Evolutionary conservation across 2,888 invertebrate species (phyloP), one percentile per base, ranked within the genome.

Genomic region (Pachymerium ferrugineum): DNA sequence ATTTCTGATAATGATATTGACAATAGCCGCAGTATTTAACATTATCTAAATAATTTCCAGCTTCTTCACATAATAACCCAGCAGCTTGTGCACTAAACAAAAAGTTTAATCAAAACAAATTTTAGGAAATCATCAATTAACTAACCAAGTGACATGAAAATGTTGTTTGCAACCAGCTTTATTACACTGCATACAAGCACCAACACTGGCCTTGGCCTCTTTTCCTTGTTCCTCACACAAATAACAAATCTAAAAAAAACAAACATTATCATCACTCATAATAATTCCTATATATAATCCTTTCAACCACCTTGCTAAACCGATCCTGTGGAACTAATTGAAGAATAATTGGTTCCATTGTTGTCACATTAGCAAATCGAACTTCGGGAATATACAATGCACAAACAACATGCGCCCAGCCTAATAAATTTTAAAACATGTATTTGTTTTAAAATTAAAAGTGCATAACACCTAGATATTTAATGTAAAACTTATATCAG

Each of bases 1-100:
- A 85, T 88, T 97, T 97, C 80, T 94, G 91, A 83, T 95, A 95
- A 84, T 98, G 97, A 82, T 95, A 92, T 80, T 93, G 91, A 83
- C 97, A 98, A 83, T 97, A 98, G 69, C 98, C 98, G 82, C 97
- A 97, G 83, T 97, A 98, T 81, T 97, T 97, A 70, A 98, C 97
- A 80, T 86, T 97, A 83, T 97, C 95, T 80, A 93, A 86, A 84
- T 93, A 94, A 83, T 95, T 94, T 54, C 96, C 96, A 68, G 95
- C 95, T 82, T 97, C 97, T 83, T 98, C 98, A 82, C 97, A 98
- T 67, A 98, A 86, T 76, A 97, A 85, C 4, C 97, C 97, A 77
- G 93, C 86, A 79, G 92, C 90, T 84, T 98, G 97, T 1, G 97
- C 97, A 84, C 97, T 84, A 78, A 38, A 80, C 77, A n/a, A n/a